These are phyloP conservation scores for Cosmopolites sordidus DNA, from an alignment of 2,888 invertebrate species.

Conservation along the genomic window DNA sequence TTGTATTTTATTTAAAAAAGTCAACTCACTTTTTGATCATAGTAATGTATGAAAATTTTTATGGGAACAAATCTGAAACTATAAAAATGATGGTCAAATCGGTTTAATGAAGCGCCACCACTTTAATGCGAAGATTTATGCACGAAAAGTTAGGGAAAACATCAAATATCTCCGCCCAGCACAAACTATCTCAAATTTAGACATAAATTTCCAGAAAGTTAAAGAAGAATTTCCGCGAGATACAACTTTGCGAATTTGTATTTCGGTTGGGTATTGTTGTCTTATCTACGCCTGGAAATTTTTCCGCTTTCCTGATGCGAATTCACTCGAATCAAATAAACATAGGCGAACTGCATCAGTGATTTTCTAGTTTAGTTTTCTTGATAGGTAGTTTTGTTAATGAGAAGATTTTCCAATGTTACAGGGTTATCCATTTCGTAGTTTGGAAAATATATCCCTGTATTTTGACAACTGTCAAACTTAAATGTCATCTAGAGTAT, in stretches of 20 bases:
- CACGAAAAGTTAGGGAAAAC: neutral
- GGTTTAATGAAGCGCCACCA: neutral
- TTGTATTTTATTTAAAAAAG: no score
- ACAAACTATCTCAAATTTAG: constrained; percentile 1
- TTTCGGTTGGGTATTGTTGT: neutral
- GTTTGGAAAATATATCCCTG: no score
- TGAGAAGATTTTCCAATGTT: no score
- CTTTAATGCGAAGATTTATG: neutral
- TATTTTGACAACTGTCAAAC: no score
- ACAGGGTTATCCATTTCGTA: no score
- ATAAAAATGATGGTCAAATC: neutral
- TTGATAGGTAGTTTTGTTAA: no score
- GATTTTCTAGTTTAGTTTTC: no score
- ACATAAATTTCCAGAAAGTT: constrained; percentile 1
- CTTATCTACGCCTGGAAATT: neutral
- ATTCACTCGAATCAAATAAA: no score
- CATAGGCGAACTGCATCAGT: no score
- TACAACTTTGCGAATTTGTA: neutral
- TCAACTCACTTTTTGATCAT: no score
- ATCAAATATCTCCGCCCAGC: neutral
- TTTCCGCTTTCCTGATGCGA: neutral
- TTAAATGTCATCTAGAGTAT: no score
- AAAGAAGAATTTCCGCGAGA: neutral
- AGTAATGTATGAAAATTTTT: neutral
- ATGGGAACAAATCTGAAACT: neutral